Evolutionary conservation across 2,888 invertebrate genomes (phyloP).

Genomic region (Acrobasis consociella): DNA sequence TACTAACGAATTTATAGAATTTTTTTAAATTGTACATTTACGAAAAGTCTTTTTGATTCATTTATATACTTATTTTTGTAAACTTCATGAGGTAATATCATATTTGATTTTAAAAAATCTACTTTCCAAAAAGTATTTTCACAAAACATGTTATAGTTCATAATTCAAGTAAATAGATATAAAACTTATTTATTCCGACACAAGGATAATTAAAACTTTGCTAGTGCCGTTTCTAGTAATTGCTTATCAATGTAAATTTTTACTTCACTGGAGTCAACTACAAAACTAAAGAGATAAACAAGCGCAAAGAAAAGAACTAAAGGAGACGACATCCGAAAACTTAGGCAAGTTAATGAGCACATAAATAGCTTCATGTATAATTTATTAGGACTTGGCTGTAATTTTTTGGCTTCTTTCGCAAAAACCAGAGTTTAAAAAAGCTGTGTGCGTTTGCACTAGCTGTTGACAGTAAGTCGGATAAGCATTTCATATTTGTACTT

Average conservation of each 20-base stretch:
- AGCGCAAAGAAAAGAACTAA: constrained; percentile 33
- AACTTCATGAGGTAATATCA: too few relatives aligned
- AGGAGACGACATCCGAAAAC: constrained; percentile 51
- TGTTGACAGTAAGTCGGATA: too few relatives aligned
- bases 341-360: constrained; percentile 58
- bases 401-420: constrained; percentile 67
- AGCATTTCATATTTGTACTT: too few relatives aligned
- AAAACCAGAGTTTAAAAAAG: constrained; percentile 42
- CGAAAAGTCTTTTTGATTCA: too few relatives aligned
- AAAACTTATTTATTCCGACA: too few relatives aligned
- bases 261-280: constrained; percentile 23
- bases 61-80: too few relatives aligned
- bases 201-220: not conserved
- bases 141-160: too few relatives aligned
- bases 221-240: constrained; percentile 22
- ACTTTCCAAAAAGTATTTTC: too few relatives aligned
- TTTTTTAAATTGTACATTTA: too few relatives aligned
- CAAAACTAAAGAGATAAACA: constrained; percentile 35
- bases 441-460: not conserved
- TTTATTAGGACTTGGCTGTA: constrained; percentile 66
- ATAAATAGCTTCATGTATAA: constrained; percentile 73
- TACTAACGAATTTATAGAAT: too few relatives aligned
- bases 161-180: too few relatives aligned
- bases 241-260: constrained; percentile 6
- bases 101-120: too few relatives aligned